Evolutionary conservation across 2,888 invertebrate genomes (phyloP).

Genomic region (Sussaba pulchella): DNA sequence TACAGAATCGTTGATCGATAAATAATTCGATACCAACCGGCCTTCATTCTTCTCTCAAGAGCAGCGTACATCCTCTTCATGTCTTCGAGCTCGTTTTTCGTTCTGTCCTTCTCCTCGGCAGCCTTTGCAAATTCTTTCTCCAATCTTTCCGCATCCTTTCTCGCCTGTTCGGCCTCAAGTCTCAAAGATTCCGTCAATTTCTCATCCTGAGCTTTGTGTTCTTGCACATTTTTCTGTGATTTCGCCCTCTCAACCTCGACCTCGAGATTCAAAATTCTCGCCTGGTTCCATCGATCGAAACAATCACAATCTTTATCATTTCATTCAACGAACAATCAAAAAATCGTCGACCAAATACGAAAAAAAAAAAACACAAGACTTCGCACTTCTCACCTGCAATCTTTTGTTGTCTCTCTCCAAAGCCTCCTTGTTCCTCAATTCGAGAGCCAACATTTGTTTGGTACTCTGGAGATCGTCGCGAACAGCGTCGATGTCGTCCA

Average conservation of each 20-base stretch:
- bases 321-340: no score
- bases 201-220: conserved; percentile 86
- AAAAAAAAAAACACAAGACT: no score
- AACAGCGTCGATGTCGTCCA: conserved; percentile 96
- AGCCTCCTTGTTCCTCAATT: conserved; percentile 94
- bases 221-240: conserved; percentile 79
- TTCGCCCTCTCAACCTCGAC: conserved; percentile 92
- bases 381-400: conserved; percentile 84
- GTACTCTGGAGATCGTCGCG: conserved; percentile 96
- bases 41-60: conserved; percentile 88
- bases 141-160: conserved; percentile 91
- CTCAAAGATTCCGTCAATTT: conserved; percentile 89
- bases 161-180: conserved; percentile 91
- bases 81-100: conserved; percentile 92
- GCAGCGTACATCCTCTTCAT: conserved; percentile 91
- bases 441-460: conserved; percentile 95
- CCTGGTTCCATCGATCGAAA: conserved; percentile 82
- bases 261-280: conserved; percentile 92
- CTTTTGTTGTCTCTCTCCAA: conserved; percentile 94
- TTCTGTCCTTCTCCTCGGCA: conserved; percentile 91
- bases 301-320: neutral
- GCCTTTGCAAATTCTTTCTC: conserved; percentile 92
- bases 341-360: no score
- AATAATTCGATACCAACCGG: conserved; percentile 73
- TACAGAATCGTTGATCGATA: neutral